Evolutionary conservation across 2,888 invertebrate genomes (phyloP), one percentile per base, ranked within the genome.

Genomic region (Drosophila sordidapex): DNA sequence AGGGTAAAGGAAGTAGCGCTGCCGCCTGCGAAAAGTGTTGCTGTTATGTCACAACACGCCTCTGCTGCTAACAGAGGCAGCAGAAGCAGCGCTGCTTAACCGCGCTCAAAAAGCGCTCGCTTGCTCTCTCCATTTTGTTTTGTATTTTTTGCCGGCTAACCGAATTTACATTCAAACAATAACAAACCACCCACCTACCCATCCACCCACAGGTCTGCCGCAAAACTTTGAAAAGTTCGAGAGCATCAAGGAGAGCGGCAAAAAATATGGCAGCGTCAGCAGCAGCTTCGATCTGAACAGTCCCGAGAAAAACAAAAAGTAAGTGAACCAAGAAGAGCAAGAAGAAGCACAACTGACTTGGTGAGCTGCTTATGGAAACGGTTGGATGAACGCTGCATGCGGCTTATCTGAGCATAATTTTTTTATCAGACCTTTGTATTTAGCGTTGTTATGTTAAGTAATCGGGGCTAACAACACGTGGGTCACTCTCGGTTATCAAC

Each of bases 201-300:
- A 15, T 25, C 25, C 15, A 52, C 46, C 46, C 51, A 54, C 85
- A 97, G 97, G 97, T 89, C 95, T 97, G 88, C 94, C 96, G 90
- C 97, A 97, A 94, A 97, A 97, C 93, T 95, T 97, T 91, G 97
- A 97, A 93, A 95, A 96, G 92, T 94, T 96, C 89, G 96, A 96
- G 87, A 95, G 95, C 91, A 95, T 96, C 70, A 95, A 96, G 91
- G 96, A 96, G 90, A 94, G 95, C 80, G 95, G 95, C 86, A 95
- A 95, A 87, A 96, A 96, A 93, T 94, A 87, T 66, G 83, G 84
- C 40, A 81, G 54, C 68, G 54, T 46, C 38, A 70, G 38, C 54
- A 51, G n/a, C 63, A 76, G 95, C 62, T 94, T 95, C 83, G 96
- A 96, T 87, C 94, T 95, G 62, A 95, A 95, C 84, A 95, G 95